Base-by-base conservation (phyloP, 2,797 vertebrate genomes). In the Pogonophryne albipinna region DNA sequence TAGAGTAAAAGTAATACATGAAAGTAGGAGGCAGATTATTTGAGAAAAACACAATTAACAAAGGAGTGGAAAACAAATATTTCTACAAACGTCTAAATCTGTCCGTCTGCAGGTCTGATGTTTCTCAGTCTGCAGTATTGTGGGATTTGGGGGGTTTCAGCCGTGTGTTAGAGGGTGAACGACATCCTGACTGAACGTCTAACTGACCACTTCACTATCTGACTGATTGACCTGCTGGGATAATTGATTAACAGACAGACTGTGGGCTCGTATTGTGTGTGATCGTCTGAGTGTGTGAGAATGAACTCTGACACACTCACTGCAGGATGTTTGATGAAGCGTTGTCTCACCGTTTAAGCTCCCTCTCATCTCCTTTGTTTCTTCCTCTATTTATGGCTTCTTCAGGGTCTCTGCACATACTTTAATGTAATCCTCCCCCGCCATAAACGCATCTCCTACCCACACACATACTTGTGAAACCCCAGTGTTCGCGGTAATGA, bases 181-280 rank as follows among this genome's bases (percentile, higher is more conserved):
- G 45, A 76, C 62, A 58, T 59, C 23, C 34, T 45, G 68, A 60
- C 14, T 53, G 38, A 83, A 16, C 51, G 4, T 55, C 20, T 60
- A 9, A 80, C n/a, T n/a, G n/a, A n/a, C n/a, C n/a, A n/a, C 66
- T 69, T 76, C 58, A 61, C 61, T 46, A 42, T 74, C 38, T 51
- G 66, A 77, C 46, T 79, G 80, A 85, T 56, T 86, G 79, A 73
- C 79, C 52, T 66, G 27, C 53, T 52, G 20, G 44, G 16, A 61
- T 79, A 67, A 86, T 61, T 84, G 74, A 80, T 79, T 69, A 64
- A 75, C 72, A 65, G 2, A 65, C 31, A 31, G 66, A 79, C 67
- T 63, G 74, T 23, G 55, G 44, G 11, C 27, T 45, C 65, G 34
- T 17, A 27, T 34, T n/a, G 46, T 49, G n/a, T n/a, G n/a, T n/a